Evolutionary conservation across 2,888 invertebrate genomes (phyloP).

Genomic region (Spodoptera picta): DNA sequence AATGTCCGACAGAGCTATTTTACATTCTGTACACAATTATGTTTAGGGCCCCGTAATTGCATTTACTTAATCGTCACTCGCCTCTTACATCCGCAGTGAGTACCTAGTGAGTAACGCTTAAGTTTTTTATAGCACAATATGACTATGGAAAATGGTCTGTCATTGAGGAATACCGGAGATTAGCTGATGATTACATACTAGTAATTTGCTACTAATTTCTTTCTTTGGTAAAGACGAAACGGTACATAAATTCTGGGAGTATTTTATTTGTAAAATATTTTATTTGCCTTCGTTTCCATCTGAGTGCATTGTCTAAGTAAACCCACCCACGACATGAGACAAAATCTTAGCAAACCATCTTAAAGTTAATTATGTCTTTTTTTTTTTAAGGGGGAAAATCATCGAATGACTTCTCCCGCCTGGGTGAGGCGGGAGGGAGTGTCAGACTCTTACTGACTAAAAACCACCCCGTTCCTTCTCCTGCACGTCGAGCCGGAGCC

Average conservation of each 20-base stretch:
- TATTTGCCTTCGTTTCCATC: no score
- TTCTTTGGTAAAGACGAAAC: slow-evolving; percentile 2
- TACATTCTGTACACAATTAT: slow-evolving; percentile 52
- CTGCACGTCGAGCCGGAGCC: no score
- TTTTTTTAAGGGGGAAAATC: no score
- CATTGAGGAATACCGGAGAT: slow-evolving; percentile 12
- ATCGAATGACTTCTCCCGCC: no score
- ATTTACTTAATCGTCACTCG: slow-evolving; percentile 34
- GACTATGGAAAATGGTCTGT: slow-evolving; percentile 15
- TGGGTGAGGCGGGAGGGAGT: no score
- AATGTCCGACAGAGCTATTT: slow-evolving; percentile 64
- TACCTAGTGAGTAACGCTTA: slow-evolving; percentile 24
- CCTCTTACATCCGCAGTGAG: slow-evolving; percentile 19
- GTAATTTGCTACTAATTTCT: slow-evolving; percentile 10
- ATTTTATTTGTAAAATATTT: no score
- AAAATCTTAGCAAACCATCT: no score
- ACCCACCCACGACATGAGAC: no score
- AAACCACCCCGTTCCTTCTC: no score
- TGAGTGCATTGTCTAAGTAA: no score
- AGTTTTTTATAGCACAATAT: background rate
- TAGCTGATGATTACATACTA: slow-evolving; percentile 14
- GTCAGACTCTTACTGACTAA: no score
- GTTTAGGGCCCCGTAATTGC: slow-evolving; percentile 53
- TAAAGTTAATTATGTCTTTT: no score
- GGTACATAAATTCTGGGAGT: background rate